Conservation (phyloP, 2,797 vertebrate genomes). For the Sphenopsis melanotis region DNA sequence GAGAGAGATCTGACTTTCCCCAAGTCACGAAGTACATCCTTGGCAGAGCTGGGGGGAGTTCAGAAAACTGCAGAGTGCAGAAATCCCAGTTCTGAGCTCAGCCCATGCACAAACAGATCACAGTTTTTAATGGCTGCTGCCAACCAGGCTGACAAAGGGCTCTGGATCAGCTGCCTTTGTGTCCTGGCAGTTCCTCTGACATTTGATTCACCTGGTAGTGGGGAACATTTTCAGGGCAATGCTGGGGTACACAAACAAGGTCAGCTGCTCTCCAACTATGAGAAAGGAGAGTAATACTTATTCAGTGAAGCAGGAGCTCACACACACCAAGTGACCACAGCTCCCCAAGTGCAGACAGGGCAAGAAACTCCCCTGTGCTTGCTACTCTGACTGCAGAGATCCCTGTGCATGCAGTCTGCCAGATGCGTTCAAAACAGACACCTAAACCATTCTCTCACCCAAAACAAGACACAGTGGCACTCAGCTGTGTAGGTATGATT, state of each 20-base stretch:
- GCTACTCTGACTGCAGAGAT: background rate
- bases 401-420: background rate
- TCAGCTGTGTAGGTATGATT: background rate
- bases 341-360: background rate
- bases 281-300: background rate
- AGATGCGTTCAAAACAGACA: background rate
- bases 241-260: slow-evolving; percentile 18
- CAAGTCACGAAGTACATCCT: background rate
- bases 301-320: background rate
- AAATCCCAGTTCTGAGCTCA: background rate
- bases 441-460: background rate
- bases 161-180: background rate
- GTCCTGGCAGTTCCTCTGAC: background rate
- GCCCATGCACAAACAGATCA: background rate
- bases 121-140: background rate
- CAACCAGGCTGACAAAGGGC: background rate
- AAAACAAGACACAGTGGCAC: background rate
- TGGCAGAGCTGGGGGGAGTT: background rate
- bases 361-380: background rate
- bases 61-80: background rate
- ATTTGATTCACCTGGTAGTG: slow-evolving; percentile 34
- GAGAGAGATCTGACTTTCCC: background rate
- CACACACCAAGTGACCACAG: background rate
- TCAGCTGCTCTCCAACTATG: background rate
- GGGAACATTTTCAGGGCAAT: slow-evolving; percentile 52